phyloP scores from a whole-genome alignment of 1,140 invertebrate genomes.

The Chionoecetes opilio region DNA sequence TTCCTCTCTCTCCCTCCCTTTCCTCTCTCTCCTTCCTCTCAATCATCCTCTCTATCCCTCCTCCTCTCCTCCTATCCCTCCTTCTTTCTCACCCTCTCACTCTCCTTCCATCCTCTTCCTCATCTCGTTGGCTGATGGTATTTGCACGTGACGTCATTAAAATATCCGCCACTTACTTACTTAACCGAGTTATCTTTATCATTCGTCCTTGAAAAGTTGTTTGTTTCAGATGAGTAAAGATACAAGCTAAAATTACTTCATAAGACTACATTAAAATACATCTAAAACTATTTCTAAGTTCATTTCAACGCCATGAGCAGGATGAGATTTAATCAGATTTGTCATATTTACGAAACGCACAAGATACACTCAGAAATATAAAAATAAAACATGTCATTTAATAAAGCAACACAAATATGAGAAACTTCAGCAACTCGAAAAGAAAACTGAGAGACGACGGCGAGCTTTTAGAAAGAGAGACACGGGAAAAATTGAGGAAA shows the following conservation, averaged over 20 bases:
- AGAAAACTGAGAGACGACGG: no score
- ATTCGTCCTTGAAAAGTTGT: neutral
- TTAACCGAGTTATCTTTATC: neutral
- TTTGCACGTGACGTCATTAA: neutral
- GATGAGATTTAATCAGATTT: no score
- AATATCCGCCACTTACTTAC: neutral
- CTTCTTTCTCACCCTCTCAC: neutral
- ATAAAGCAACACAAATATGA: no score
- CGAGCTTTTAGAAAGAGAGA: no score
- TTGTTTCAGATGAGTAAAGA: neutral
- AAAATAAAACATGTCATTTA: no score
- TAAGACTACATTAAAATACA: neutral
- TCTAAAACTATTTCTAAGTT: neutral
- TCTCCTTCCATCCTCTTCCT: neutral
- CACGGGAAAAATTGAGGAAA: no score
- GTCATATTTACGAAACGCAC: no score
- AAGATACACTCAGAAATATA: no score
- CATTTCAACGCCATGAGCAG: no score
- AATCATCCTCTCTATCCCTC: neutral
- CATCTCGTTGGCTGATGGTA: conserved; percentile 1
- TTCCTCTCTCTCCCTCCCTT: neutral
- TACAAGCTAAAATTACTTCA: neutral
- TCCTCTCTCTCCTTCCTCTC: neutral
- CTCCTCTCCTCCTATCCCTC: neutral
- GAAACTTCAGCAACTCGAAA: no score